Conservation (phyloP, 2,797 vertebrate genomes). For the Cygnus olor region DNA sequence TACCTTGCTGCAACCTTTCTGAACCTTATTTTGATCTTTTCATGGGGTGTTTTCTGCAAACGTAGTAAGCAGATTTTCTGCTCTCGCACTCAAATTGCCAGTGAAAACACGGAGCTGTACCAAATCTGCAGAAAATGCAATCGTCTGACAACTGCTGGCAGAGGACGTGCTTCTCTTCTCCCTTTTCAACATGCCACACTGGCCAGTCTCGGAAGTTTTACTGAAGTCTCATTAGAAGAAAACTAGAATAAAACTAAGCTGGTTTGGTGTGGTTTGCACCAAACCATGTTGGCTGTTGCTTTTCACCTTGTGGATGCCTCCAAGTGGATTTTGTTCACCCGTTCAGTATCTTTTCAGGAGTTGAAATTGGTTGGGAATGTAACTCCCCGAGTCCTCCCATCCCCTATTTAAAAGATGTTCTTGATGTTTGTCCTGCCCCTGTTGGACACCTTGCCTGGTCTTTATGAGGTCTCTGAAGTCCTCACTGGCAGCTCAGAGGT, state of each 20-base stretch:
- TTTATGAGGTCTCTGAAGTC: background rate
- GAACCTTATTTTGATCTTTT: background rate
- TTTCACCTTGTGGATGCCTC: background rate
- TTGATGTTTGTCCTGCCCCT: background rate
- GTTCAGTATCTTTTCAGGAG: background rate
- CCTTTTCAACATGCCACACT: background rate
- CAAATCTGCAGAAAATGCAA: background rate
- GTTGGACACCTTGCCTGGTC: background rate
- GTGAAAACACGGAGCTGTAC: background rate
- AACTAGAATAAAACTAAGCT: background rate
- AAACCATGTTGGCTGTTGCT: rapidly evolving
- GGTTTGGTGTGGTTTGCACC: background rate
- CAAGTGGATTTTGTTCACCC: background rate
- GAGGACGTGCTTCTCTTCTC: background rate
- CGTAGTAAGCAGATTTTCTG: background rate
- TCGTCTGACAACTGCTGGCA: background rate
- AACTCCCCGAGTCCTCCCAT: rapidly evolving
- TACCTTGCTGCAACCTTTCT: background rate
- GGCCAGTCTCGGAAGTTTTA: background rate
- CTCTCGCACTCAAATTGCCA: background rate
- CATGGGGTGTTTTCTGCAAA: background rate
- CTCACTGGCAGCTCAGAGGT: rapidly evolving
- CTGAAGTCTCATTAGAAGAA: rapidly evolving
- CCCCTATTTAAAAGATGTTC: background rate
- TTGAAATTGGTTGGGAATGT: background rate